Evolutionary conservation across 2,888 invertebrate genomes (phyloP).

Genomic region (Oconnorella tubifera): DNA sequence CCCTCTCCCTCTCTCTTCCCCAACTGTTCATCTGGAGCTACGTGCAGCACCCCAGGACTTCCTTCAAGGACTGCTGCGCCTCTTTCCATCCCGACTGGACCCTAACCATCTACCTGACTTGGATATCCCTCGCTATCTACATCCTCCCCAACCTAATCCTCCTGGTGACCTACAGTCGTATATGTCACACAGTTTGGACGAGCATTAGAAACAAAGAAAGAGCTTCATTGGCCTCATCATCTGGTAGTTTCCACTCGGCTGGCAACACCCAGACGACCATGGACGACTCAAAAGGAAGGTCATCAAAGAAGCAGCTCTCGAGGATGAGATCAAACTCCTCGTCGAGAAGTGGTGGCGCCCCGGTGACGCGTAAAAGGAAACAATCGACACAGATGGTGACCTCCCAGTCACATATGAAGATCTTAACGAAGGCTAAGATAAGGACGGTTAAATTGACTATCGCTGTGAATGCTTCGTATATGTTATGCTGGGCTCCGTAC

Average conservation of each 20-base stretch:
- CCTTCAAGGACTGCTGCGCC: conserved; percentile 46
- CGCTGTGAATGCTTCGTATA: conserved; percentile 63
- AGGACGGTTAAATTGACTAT: conserved; percentile 60
- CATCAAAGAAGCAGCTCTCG: no score
- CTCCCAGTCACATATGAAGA: background rate
- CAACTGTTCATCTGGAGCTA: conserved; percentile 31
- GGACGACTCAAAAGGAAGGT: no score
- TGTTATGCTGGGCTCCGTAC: conserved; percentile 69
- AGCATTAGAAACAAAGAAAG: conserved; percentile 26
- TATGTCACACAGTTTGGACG: conserved; percentile 48
- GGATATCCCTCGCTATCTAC: conserved; percentile 54
- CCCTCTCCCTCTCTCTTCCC: conserved; percentile 23
- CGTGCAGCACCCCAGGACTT: conserved; percentile 31
- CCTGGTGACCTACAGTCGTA: conserved; percentile 51
- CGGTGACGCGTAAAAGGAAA: no score
- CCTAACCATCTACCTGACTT: conserved; percentile 48
- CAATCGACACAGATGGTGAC: background rate
- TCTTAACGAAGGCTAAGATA: conserved; percentile 50
- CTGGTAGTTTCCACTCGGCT: no score
- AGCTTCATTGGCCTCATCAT: no score
- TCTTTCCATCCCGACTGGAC: conserved; percentile 47
- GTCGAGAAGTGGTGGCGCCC: no score
- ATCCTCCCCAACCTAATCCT: conserved; percentile 54
- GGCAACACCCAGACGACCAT: no score
- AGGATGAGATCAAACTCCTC: no score